Percentiles rank a stretch among this genome's conserved stretches.
These are phyloP conservation scores for Sparus aurata DNA, from an alignment of 2,797 vertebrate genomes.

Conservation along the genomic window DNA sequence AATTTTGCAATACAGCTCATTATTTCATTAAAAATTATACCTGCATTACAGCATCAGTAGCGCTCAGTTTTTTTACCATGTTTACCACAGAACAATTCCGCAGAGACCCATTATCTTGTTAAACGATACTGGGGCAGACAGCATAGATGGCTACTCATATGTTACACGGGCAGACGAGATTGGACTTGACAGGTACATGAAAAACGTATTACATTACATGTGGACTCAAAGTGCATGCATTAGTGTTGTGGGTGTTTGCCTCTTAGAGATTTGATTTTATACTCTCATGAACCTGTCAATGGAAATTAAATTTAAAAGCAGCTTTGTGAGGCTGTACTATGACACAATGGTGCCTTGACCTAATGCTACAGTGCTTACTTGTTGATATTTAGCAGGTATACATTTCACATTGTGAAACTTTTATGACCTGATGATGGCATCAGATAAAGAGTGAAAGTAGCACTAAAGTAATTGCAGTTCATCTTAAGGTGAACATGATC, in stretches of 20 bases:
- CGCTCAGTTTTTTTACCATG: conserved; percentile 7
- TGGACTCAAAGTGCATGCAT: neutral
- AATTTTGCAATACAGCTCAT: neutral
- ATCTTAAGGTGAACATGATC: no score
- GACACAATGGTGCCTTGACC: neutral
- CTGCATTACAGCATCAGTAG: conserved; percentile 8
- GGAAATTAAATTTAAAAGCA: neutral
- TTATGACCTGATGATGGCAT: neutral
- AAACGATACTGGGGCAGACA: conserved; percentile 6
- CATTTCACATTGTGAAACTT: neutral
- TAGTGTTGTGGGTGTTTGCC: neutral
- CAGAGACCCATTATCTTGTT: conserved; percentile 35
- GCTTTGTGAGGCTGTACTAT: neutral
- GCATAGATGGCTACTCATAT: conserved; percentile 1
- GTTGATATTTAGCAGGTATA: neutral
- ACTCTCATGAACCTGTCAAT: neutral
- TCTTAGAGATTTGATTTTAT: neutral
- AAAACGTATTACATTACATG: conserved; percentile 6
- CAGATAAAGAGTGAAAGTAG: neutral
- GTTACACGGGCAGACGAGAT: conserved; percentile 2
- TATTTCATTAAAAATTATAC: neutral
- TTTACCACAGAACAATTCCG: neutral
- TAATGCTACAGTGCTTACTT: neutral
- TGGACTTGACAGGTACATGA: conserved; percentile 33
- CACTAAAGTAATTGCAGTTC: neutral